Evolutionary conservation across 2,888 invertebrate species (phyloP), one percentile per base, ranked within the genome.

Genomic region (Congeria kusceri): DNA sequence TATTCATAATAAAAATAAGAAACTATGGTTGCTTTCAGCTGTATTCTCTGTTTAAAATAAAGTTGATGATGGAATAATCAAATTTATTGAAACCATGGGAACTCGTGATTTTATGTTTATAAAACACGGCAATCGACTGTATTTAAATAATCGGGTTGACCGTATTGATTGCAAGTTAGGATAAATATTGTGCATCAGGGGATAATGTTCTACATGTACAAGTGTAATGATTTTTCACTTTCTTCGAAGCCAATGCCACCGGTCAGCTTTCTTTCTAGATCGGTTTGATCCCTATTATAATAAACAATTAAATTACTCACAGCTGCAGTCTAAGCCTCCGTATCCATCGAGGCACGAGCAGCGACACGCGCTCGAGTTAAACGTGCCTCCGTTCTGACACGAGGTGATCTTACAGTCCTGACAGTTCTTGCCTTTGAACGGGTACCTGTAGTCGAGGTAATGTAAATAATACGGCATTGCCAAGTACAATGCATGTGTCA

Each of bases 391-490:
- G 44, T 66, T 49, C 11, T 57, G 39, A 59, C 79, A 79, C 4
- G 44, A 56, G 0, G 9, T 61, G 1, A 46, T 13, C 46, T 62
- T 66, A 58, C 79, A 79, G 20, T 13, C 46, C 28, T 62, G 64
- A 29, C 81, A 81, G 25, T 77, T 66, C 15, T 23, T 46, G 9
- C 81, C 81, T 1, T 62, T 73, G 28, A 53, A 77, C 0, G 62
- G 66, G 39, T 73, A 44, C 23, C 63, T 63, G 63, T 39, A 11
- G 39, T 7, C 39, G n/a, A n/a, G 39, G 39, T 7, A 9, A 32
- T 9, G 9, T 32, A 32, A 32, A 32, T 32, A 32, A 32, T 32
- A 9, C 32, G 32, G 5, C 32, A n/a, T n/a, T n/a, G n/a, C n/a
- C n/a, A n/a, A n/a, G n/a, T n/a, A n/a, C n/a, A n/a, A n/a, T n/a